Base-by-base conservation (phyloP, 1,140 invertebrate genomes). In the Batillaria attramentaria region DNA sequence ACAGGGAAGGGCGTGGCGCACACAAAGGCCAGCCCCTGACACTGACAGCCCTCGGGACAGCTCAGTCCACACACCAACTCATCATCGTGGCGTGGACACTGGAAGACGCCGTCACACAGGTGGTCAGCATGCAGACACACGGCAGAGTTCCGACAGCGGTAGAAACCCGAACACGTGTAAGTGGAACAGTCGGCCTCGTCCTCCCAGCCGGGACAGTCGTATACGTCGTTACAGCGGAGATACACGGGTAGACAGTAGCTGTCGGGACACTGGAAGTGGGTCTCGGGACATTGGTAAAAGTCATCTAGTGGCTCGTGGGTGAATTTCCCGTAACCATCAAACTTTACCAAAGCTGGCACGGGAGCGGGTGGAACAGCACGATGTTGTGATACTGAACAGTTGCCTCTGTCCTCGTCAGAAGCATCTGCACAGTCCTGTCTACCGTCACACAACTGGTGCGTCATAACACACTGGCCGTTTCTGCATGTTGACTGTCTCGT, bases 1-100 rank as follows among this genome's bases (percentile, higher is more conserved):
- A 33, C 28, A 6, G 33, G 31, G 28, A 78, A 68, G 20, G n/a
- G 39, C 20, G 31, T 28, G 1, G 65, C 10, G 37, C 78, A 79
- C 0, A 43, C 57, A 35, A 77, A 42, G 10, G 72, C 54, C 33
- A 33, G 62, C n/a, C 65, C 74, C 46, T 41, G 46, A 68, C 74
- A 82, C 1, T 28, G 46, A 54, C 78, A 82, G n/a, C 33, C 69
- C 88, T 41, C 82, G 89, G 72, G 72, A 60, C 72, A 73, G 31
- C 0, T 28, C 18, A 13, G 3, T 5, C 76, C 20, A 75, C 76
- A 83, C 33, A 80, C 62, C 65, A 39, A 43, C 57, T 80, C 79
- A 54, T 83, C 74, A 31, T 80, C 78, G 69, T 46, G 60, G 39
- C 77, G 69, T 57, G 76, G 79, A 79, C 75, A 80, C 57, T 82